Evolutionary conservation across 2,888 invertebrate species (phyloP).

Genomic region (Bombylius discolor): DNA sequence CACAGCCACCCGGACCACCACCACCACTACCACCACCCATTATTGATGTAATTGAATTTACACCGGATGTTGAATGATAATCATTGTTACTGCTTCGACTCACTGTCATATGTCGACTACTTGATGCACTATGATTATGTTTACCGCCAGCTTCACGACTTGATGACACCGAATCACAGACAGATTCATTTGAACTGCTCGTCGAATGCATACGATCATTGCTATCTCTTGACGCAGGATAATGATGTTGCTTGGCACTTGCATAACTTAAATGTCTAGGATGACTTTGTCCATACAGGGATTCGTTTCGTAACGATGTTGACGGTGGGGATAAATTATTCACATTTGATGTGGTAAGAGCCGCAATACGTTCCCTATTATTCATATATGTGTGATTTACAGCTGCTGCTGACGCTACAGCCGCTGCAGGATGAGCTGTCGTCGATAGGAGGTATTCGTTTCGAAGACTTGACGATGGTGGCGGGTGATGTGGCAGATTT

Average conservation of each 20-base stretch:
- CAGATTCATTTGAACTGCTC: slow-evolving; percentile 77
- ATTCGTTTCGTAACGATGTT: slow-evolving; percentile 26
- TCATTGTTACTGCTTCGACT: not conserved
- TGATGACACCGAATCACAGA: slow-evolving; percentile 54
- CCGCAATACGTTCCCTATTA: slow-evolving; percentile 19
- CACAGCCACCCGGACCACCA: slow-evolving; percentile 4
- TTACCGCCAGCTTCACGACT: slow-evolving; percentile 35
- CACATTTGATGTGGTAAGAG: slow-evolving; percentile 22
- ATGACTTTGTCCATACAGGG: slow-evolving; percentile 10
- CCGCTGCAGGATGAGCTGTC: slow-evolving; percentile 1
- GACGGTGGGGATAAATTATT: slow-evolving; percentile 29
- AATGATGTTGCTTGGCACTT: slow-evolving; percentile 25
- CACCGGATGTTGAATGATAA: not conserved
- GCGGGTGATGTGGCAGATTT: slow-evolving; percentile 27
- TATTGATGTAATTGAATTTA: not conserved
- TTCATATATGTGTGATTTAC: slow-evolving; percentile 10
- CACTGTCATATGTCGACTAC: not conserved
- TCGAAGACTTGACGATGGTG: slow-evolving; percentile 16
- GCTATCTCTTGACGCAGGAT: slow-evolving; percentile 25
- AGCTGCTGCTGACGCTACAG: not conserved
- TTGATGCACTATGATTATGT: slow-evolving; percentile 1
- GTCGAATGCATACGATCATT: slow-evolving; percentile 39
- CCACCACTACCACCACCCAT: slow-evolving; percentile 10
- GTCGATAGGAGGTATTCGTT: slow-evolving; percentile 4
- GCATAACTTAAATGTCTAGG: slow-evolving; percentile 28